Percentiles rank a stretch among this genome's conserved stretches.
phyloP scores from a whole-genome alignment of 2,888 invertebrate species.

The Ellobium chinense region DNA sequence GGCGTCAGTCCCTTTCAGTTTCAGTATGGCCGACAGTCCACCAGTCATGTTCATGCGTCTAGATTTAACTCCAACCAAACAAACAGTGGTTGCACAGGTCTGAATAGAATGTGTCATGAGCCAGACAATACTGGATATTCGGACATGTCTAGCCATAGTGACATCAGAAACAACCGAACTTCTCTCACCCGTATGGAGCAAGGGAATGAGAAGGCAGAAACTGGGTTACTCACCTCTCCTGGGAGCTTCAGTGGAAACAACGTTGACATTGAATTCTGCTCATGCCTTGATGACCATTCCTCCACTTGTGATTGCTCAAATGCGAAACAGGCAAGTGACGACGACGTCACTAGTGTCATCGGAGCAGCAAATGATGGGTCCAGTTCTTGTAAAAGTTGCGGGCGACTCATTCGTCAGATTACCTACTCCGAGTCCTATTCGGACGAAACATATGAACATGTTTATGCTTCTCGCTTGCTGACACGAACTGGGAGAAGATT shows the following conservation, averaged over 20 bases:
- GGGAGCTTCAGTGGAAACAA: not conserved
- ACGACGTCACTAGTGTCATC: constrained; percentile 25
- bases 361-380: constrained; percentile 11
- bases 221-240: too few species aligned
- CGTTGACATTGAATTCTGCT: constrained; percentile 31
- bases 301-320: constrained; percentile 34
- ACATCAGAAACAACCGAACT: not conserved
- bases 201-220: not conserved
- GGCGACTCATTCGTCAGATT: constrained; percentile 44
- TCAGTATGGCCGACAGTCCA: too few species aligned
- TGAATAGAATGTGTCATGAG: not conserved
- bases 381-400: constrained; percentile 38
- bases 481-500: constrained; percentile 23
- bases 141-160: not conserved
- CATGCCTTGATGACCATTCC: constrained; percentile 42
- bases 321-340: constrained; percentile 3
- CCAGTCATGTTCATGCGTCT: too few species aligned
- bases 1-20: too few species aligned
- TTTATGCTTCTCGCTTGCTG: constrained; percentile 40
- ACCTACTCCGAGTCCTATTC: constrained; percentile 44
- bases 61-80: not conserved
- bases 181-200: not conserved
- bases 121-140: not conserved
- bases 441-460: constrained; percentile 47
- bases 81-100: not conserved